Percentiles rank a stretch among this genome's conserved stretches.
phyloP scores from a whole-genome alignment of 2,797 vertebrate species.

The Alauda arvensis region DNA sequence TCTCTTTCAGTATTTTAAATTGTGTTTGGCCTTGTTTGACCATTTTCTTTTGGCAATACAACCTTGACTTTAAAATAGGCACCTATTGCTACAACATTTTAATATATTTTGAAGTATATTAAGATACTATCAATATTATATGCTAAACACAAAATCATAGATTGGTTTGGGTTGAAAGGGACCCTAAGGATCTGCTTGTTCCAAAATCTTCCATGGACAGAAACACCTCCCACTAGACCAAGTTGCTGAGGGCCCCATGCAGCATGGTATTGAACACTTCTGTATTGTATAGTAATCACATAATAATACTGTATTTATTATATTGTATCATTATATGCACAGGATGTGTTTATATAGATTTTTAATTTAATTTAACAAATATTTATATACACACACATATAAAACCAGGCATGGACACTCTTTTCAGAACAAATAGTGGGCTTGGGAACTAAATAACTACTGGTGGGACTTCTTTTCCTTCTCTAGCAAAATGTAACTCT shows the following conservation, averaged over 20 bases:
- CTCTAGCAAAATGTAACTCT: not conserved
- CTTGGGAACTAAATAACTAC: not conserved
- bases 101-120: not conserved
- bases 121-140: not conserved
- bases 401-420: not conserved
- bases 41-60: not conserved
- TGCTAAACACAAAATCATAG: no score
- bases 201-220: not conserved
- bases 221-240: not conserved
- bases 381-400: not conserved
- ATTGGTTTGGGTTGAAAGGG: not conserved
- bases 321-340: accelerated
- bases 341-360: not conserved
- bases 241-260: not conserved
- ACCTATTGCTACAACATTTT: not conserved
- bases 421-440: slow-evolving; percentile 25
- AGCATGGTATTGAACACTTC: not conserved
- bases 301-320: no score
- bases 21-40: not conserved
- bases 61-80: slow-evolving; percentile 3
- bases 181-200: not conserved
- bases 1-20: not conserved
- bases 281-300: accelerated
- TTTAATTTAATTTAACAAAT: not conserved
- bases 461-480: not conserved